These are phyloP conservation scores for Dolichallabes microphthalmus DNA, from an alignment of 2,113 vertebrate genomes.

Conservation along the genomic window DNA sequence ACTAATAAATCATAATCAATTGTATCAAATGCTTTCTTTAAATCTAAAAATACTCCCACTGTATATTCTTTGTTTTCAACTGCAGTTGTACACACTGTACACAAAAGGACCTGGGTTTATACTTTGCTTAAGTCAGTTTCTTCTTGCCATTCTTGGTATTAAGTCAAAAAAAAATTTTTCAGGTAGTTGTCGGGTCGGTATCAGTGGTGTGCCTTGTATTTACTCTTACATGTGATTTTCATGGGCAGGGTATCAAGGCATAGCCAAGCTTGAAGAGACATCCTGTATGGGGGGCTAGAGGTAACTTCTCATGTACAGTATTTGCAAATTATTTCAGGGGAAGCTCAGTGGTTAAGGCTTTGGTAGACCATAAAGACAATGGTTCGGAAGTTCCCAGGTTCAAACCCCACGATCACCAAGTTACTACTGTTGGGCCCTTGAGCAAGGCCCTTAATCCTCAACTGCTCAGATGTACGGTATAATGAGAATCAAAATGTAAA, in stretches of 20 bases:
- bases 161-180: neutral
- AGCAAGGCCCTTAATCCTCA: too few species aligned
- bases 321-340: neutral
- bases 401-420: too few species aligned
- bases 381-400: too few species aligned
- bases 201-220: neutral
- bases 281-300: neutral
- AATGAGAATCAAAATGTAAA: too few species aligned
- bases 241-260: neutral
- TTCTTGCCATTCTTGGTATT: neutral
- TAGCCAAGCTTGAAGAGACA: neutral
- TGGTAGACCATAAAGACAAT: too few species aligned
- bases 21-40: too few species aligned
- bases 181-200: neutral
- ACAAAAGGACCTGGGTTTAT: neutral
- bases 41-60: too few species aligned
- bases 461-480: too few species aligned
- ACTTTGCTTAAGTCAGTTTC: neutral
- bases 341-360: too few species aligned
- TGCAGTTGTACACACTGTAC: neutral
- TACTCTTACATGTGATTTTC: neutral
- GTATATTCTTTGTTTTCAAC: too few species aligned
- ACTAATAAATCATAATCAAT: too few species aligned
- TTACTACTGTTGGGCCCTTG: too few species aligned
- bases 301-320: neutral